Evolutionary conservation across 2,797 vertebrate genomes (phyloP).

Genomic region (Podargus strigoides): DNA sequence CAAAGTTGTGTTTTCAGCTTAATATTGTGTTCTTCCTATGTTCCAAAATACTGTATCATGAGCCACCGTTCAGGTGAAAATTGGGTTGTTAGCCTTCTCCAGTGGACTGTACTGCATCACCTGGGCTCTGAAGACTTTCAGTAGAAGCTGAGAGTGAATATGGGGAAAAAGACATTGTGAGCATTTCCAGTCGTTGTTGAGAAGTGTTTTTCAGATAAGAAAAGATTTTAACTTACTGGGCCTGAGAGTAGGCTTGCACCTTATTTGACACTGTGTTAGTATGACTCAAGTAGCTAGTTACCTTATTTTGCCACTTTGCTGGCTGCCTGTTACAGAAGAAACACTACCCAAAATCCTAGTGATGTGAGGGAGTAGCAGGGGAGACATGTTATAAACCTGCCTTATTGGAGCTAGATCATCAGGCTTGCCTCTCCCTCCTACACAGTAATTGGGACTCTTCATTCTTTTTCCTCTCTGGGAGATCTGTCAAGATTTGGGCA

Average conservation of each 20-base stretch:
- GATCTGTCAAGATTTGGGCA: neutral
- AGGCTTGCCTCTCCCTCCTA: neutral
- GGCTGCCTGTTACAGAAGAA: neutral
- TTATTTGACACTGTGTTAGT: neutral
- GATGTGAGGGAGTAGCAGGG: neutral
- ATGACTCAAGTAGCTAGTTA: neutral
- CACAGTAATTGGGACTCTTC: neutral
- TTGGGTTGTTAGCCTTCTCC: neutral
- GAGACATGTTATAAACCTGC: neutral
- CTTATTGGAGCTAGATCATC: neutral
- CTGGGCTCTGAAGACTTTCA: neutral
- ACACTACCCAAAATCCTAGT: neutral
- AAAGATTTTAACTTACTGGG: neutral
- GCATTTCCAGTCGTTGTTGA: neutral
- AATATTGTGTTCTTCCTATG: accelerated
- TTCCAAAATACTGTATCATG: neutral
- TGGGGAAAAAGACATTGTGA: neutral
- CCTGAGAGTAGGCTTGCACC: neutral
- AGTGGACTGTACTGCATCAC: neutral
- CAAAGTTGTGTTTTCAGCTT: neutral
- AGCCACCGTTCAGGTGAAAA: neutral
- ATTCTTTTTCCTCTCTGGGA: neutral
- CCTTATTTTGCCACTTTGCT: neutral
- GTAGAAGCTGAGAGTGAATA: neutral
- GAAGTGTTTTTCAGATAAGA: neutral